phyloP scores from a whole-genome alignment of 2,797 vertebrate genomes.

The Anabas testudineus region DNA sequence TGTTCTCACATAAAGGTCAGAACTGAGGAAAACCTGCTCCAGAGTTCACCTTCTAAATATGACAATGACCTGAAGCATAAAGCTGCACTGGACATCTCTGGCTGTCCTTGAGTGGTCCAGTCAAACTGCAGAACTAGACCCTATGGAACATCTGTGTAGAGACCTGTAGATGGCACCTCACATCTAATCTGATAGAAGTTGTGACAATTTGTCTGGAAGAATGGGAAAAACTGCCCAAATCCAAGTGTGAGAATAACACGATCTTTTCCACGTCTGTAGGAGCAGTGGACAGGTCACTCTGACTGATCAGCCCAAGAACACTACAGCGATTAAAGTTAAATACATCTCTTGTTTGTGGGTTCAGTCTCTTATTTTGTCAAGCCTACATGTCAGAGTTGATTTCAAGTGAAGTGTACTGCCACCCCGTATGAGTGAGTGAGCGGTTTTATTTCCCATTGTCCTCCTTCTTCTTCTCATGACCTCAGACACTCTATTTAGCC shows the following conservation, averaged over 20 bases:
- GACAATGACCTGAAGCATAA: no score
- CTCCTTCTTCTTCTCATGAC: neutral
- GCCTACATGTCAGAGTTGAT: conserved; percentile 4
- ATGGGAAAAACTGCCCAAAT: neutral
- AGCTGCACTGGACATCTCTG: no score
- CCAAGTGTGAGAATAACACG: no score
- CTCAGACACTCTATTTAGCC: neutral
- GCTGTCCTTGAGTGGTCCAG: no score
- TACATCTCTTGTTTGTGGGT: neutral
- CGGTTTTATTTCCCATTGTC: neutral
- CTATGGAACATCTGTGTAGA: no score
- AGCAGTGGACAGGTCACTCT: neutral
- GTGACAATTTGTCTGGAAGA: neutral
- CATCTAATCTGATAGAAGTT: no score
- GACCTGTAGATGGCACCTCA: no score
- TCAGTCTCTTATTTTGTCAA: neutral
- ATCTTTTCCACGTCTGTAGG: neutral
- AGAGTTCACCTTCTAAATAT: no score
- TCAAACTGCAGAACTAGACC: no score
- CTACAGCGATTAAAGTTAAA: conserved; percentile 17
- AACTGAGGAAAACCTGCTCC: no score
- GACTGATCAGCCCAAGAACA: conserved; percentile 1
- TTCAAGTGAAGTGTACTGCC: neutral
- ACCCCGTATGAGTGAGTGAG: neutral
- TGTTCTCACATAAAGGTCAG: no score